Evolutionary conservation across 2,888 invertebrate species (phyloP), one percentile per base, ranked within the genome.

Genomic region (Antitype chi): DNA sequence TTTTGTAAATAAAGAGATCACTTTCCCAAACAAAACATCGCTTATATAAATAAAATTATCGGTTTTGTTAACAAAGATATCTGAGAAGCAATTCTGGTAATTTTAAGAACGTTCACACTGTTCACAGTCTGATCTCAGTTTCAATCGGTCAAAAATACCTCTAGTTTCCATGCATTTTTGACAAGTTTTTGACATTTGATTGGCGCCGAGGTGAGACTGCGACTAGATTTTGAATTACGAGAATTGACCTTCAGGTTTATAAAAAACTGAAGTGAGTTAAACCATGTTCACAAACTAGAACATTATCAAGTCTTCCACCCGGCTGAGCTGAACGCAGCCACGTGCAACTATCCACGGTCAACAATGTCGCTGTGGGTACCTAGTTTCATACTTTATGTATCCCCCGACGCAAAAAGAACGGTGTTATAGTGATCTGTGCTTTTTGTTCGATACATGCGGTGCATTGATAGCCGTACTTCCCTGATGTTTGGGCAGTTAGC

Each of bases 271-370:
- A 28, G 7, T 32, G 70, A 17, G 1, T 43, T 17, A 57, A 20
- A n/a, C 8, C 8, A 3, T 2, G 2, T 28, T n/a, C 57, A 67
- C 49, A 13, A 13, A 66, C 62, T 38, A n/a, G 38, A 15, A 57
- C 55, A 28, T 11, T 71, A 78, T 78, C 77, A 28, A n/a, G 13
- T 0, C 6, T 80, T 80, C 72, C 80, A 49, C n/a, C 15, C 62
- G 80, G n/a, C 49, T 80, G 62, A 20, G 13, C 80, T 9, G 49
- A n/a, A 28, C 28, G 55, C 80, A 43, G n/a, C 9, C 55, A 72
- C 38, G 80, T 38, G 77, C 25, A 20, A 0, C 15, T 77, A 78
- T 78, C 62, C 23, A 13, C 69, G 17, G 17, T 8, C 11, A 25
- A 49, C 80, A 25, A 20, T 63, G 55, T 49, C 20, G 9, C 4